Conservation (phyloP, 2,888 invertebrate species). For the Ectropis crepuscularia region DNA sequence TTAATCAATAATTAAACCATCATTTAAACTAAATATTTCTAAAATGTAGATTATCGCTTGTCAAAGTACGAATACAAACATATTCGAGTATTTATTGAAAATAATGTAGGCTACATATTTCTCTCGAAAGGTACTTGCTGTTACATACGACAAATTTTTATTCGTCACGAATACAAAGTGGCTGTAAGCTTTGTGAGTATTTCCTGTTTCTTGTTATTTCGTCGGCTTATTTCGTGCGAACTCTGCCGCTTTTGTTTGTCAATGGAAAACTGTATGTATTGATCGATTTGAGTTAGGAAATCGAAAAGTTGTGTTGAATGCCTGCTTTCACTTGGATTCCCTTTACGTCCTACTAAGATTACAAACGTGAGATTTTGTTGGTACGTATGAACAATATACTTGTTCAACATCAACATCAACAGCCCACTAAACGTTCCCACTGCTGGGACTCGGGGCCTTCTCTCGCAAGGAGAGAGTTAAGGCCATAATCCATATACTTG, state of each 20-base stretch:
- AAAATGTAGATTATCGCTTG: too few species aligned
- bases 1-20: too few species aligned
- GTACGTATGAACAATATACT: too few species aligned
- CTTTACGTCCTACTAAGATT: not conserved
- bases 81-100: not conserved
- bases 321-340: slow-evolving; percentile 2
- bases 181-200: slow-evolving; percentile 33
- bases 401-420: too few species aligned
- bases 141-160: slow-evolving; percentile 18
- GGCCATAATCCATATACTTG: too few species aligned
- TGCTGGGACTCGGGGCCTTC: too few species aligned
- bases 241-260: slow-evolving; percentile 19
- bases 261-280: slow-evolving; percentile 20
- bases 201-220: slow-evolving; percentile 39
- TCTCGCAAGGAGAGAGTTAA: too few species aligned
- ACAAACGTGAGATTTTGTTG: not conserved
- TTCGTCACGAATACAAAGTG: slow-evolving; percentile 41
- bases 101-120: not conserved
- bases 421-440: too few species aligned
- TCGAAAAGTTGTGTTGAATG: slow-evolving; percentile 6
- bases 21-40: too few species aligned
- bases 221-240: slow-evolving; percentile 17
- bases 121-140: slow-evolving; percentile 10
- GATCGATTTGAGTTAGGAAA: slow-evolving; percentile 10
- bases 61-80: too few species aligned